Evolutionary conservation across 35 echinoderm and acorn worm genomes (phyloP), one percentile per base, ranked within the genome.

Genomic region (Lytechinus pictus): DNA sequence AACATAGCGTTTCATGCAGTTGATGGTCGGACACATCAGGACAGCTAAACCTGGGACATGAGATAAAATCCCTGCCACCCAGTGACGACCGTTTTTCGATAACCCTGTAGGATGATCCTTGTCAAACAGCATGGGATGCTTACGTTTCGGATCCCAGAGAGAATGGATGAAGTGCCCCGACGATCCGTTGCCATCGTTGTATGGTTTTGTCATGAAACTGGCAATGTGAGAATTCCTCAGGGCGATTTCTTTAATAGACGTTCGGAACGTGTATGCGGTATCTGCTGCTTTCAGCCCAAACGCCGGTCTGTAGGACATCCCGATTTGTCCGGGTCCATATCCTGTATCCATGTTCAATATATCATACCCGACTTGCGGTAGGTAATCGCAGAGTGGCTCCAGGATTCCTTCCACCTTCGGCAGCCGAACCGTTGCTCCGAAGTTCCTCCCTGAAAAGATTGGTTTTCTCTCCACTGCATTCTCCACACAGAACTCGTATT

Each of bases 91-190:
- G 9, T 96, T 92, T 54, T 97, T 92, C 27, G 97, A 96, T 86
- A 97, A 58, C 9, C 87, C 86, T 33, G 93, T 28, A 10, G 95
- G 57, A 53, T 94, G 91, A 4, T 91, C 86, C 54, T 88, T 88
- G 89, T 97, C 97, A 94, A 60, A 95, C 87, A 95, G 90, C 10
- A 96, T 21, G 16, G 54, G 54, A 28, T 87, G 95, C 58, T 92
- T 96, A 1, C 95, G 53, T 54, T 95, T 53, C 7, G 56, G 86
- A 71, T 96, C 95, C 95, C 97, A 97, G 21, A 97, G 54, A 27
- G 97, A 97, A 66, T 97, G 97, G 86, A 96, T 97, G 16, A 96
- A 96, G 90, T 97, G 97, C 4, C 91, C 95, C 0, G 94, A 95
- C 5, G 94, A 94, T 5, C 97, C 97, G 12, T 71, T 61, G 8